Percentiles rank a stretch among this genome's conserved stretches.
These are phyloP conservation scores for Anser brachyrhynchus DNA, from an alignment of 2,113 vertebrate species.

Conservation along the genomic window DNA sequence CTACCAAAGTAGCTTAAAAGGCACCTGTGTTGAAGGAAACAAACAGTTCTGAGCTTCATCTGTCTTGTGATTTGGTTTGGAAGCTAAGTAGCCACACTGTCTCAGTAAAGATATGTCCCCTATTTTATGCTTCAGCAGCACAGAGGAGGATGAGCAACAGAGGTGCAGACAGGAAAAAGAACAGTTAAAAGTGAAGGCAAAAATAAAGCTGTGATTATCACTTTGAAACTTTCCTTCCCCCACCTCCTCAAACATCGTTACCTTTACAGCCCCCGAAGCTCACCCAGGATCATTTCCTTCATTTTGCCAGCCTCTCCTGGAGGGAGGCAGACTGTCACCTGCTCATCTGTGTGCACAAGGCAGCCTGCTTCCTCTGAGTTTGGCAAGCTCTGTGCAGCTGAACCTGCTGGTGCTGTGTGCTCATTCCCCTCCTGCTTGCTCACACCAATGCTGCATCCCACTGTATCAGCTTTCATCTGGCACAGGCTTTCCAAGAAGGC, in stretches of 20 bases:
- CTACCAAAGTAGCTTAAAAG: not conserved
- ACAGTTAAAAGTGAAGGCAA: not conserved
- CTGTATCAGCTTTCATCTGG: not conserved
- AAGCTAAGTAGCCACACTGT: not conserved
- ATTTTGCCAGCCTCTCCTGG: not conserved
- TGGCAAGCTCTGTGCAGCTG: not conserved
- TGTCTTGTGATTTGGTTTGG: not conserved
- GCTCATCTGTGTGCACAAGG: not conserved
- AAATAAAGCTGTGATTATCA: not conserved
- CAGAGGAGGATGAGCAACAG: not conserved
- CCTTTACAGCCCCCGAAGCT: not conserved
- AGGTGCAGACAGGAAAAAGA: not conserved
- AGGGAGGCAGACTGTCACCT: not conserved
- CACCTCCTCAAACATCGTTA: not conserved
- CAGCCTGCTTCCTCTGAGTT: not conserved
- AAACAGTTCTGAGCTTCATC: not conserved
- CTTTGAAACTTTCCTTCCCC: not conserved
- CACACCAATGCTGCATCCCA: fast-evolving
- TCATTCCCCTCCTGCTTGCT: fast-evolving
- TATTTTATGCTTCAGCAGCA: not conserved
- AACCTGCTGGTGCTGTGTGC: not conserved
- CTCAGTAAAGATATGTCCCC: not conserved
- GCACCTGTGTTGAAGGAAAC: not conserved
- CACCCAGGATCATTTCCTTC: not conserved
- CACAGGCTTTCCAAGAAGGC: not conserved